A percentile compares a stretch with the other conserved stretches of the same genome.
Evolutionary conservation across 2,888 invertebrate species (phyloP).

Genomic region (Synanthedon vespiformis): DNA sequence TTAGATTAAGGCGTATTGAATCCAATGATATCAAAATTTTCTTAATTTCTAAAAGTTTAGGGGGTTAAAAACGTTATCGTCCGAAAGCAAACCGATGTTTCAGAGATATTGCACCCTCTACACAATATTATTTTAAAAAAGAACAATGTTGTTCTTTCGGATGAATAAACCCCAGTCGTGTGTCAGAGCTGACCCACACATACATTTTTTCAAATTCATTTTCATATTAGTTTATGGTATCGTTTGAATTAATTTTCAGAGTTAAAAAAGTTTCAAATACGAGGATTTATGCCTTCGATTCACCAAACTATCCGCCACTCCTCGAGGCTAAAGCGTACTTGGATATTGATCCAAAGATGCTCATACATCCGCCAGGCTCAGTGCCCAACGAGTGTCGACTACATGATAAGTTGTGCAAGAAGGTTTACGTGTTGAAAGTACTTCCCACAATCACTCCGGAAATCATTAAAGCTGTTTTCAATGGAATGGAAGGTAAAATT

Average conservation of each 20-base stretch:
- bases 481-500: conserved; percentile 73
- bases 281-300: conserved; percentile 85
- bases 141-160: too few species aligned
- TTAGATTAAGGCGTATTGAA: too few species aligned
- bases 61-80: too few species aligned
- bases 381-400: conserved; percentile 74
- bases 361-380: conserved; percentile 44
- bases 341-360: conserved; percentile 77
- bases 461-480: conserved; percentile 77
- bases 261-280: conserved; percentile 82
- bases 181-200: too few species aligned
- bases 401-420: conserved; percentile 79
- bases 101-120: too few species aligned
- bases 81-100: too few species aligned
- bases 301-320: conserved; percentile 87
- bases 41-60: too few species aligned
- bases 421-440: conserved; percentile 87
- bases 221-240: too few species aligned
- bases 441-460: conserved; percentile 92
- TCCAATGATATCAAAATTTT: too few species aligned
- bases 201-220: too few species aligned
- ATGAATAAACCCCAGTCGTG: too few species aligned
- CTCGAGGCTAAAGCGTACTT: conserved; percentile 73
- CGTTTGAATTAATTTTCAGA: conserved; percentile 35
- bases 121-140: too few species aligned